Base-by-base conservation (phyloP, 2,888 invertebrate genomes). In the Cotesia congregata region DNA sequence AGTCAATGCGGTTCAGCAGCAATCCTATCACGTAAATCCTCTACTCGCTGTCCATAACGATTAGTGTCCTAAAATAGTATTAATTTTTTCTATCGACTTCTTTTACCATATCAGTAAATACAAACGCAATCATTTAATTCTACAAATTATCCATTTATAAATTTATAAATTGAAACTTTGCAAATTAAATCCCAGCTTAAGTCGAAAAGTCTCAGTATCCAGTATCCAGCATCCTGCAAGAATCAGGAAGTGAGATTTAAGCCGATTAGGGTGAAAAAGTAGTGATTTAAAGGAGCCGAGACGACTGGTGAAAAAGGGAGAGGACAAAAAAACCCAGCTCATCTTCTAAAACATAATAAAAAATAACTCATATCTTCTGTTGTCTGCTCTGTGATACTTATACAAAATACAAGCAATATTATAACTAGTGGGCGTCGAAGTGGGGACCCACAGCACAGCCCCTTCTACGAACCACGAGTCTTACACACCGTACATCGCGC, bases 381-480 rank as follows among this genome's bases (percentile, higher is more conserved):
- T 30, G 30, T 30, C 30, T 30, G 30, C 30, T 30, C 30, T 30
- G 30, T 30, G 30, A 30, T 30, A 30, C 30, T 30, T 30, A 50
- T 50, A 12, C 12, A 50, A 70, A 61, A 73, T 71, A 12, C 62
- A 60, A 15, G n/a, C 30, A 70, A 30, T 30, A 30, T 30, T 65
- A 38, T 7, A 64, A 15, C 59, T 15, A 39, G 38, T 62, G 39
- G 38, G 70, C 67, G 70, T 67, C 69, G 77, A 50, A 74, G 69
- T 6, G 64, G 72, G 62, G 68, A 77, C 75, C 73, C 70, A 70
- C 61, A 41, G 65, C 68, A 69, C 64, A 12, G 76, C 78, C 79
- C 78, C 81, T 79, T 72, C 78, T 79, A 82, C 82, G 78, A 76
- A 72, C 69, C 78, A 82, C 83, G 79, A 77, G 80, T 80, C 12